A percentile compares a stretch with the other conserved stretches of the same genome.
These are phyloP conservation scores for Hymenopus coronatus DNA, from an alignment of 2,888 invertebrate genomes.

Conservation along the genomic window DNA sequence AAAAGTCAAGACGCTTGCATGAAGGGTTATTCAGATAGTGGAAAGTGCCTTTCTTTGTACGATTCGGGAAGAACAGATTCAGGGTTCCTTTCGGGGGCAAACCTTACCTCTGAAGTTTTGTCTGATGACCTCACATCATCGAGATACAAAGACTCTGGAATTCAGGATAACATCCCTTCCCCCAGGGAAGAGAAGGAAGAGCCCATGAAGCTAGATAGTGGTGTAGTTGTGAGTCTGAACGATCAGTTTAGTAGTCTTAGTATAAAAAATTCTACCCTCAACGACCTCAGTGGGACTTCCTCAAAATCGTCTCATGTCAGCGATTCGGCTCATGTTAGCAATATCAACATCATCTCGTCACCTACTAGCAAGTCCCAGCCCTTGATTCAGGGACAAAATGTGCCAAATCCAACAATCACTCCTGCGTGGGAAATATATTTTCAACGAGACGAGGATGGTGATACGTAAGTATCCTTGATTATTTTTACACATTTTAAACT, in stretches of 20 bases:
- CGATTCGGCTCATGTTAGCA: background rate
- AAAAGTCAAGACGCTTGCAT: slow-evolving; percentile 20
- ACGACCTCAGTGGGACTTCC: slow-evolving; percentile 34
- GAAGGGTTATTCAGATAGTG: slow-evolving; percentile 32
- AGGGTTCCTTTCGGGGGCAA: slow-evolving; percentile 51
- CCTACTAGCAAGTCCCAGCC: slow-evolving; percentile 11
- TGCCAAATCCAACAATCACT: background rate
- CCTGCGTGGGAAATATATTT: slow-evolving; percentile 65
- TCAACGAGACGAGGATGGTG: slow-evolving; percentile 78
- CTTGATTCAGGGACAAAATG: background rate
- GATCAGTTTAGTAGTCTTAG: slow-evolving; percentile 62
- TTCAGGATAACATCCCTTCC: slow-evolving; percentile 35
- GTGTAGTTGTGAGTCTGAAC: slow-evolving; percentile 59
- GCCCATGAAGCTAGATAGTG: slow-evolving; percentile 63
- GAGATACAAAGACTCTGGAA: slow-evolving; percentile 29
- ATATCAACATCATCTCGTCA: slow-evolving; percentile 17
- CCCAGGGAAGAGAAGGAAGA: slow-evolving; percentile 32
- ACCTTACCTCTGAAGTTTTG: slow-evolving; percentile 41
- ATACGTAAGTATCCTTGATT: slow-evolving; percentile 68
- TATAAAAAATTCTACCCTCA: slow-evolving; percentile 40
- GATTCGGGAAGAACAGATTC: slow-evolving; percentile 46
- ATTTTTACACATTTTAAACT: background rate
- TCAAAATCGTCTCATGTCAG: slow-evolving; percentile 12
- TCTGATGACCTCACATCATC: slow-evolving; percentile 35
- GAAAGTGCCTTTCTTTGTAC: slow-evolving; percentile 31